Evolutionary conservation across 2,888 invertebrate species (phyloP).

Genomic region (Pantelozetes paolii): DNA sequence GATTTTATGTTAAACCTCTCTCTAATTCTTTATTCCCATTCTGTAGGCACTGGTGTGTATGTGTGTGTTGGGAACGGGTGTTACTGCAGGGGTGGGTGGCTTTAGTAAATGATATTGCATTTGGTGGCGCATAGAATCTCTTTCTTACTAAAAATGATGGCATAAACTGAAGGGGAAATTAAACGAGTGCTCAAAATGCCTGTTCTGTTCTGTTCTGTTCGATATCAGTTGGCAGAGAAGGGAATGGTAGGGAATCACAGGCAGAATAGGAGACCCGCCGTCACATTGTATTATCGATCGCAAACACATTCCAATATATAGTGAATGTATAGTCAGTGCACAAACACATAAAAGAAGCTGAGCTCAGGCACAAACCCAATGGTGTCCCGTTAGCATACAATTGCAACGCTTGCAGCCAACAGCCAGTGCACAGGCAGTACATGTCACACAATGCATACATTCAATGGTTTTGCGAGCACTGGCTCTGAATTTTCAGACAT

Average conservation of each 20-base stretch:
- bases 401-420: constrained; percentile 28
- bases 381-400: constrained; percentile 37
- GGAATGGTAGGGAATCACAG: constrained; percentile 20
- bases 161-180: constrained; percentile 25
- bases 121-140: constrained; percentile 8
- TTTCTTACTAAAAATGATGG: constrained; percentile 22
- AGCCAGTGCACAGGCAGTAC: not conserved
- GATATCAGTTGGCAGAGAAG: constrained; percentile 25
- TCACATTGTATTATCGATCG: constrained; percentile 37
- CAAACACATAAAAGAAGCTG: constrained; percentile 18
- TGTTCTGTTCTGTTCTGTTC: constrained; percentile 15
- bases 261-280: constrained; percentile 29
- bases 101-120: constrained; percentile 33
- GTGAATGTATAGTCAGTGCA: not conserved
- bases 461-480: not conserved
- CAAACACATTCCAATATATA: constrained; percentile 34
- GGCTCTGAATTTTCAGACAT: constrained; percentile 23
- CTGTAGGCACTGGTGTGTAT: not conserved
- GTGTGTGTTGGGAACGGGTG: constrained; percentile 21
- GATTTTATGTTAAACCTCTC: constrained; percentile 17
- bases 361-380: constrained; percentile 33
- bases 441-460: not conserved
- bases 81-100: constrained; percentile 32
- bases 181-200: constrained; percentile 32
- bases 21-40: not conserved